Evolutionary conservation across 2,888 invertebrate genomes (phyloP).

Genomic region (Rhopalosiphum nymphaeae): DNA sequence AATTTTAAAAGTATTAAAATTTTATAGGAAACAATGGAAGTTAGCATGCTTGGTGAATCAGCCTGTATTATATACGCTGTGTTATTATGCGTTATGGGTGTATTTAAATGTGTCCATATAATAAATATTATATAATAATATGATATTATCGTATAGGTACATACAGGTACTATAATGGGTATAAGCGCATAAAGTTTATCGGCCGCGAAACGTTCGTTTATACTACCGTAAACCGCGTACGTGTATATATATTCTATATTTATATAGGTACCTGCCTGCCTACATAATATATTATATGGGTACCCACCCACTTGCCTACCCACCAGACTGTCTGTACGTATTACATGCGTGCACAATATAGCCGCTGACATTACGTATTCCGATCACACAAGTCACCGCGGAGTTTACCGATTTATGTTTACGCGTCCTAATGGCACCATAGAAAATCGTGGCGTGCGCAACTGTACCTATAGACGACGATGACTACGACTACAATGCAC

Average conservation of each 20-base stretch:
- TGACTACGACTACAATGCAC: constrained; percentile 12
- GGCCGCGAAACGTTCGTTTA: neutral
- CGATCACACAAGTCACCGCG: constrained; percentile 33
- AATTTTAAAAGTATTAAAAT: neutral
- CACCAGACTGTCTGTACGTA: neutral
- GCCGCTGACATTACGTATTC: constrained; percentile 43
- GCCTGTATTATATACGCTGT: neutral
- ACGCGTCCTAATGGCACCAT: constrained; percentile 49
- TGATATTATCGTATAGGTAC: neutral
- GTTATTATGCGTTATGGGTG: neutral
- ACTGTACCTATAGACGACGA: neutral
- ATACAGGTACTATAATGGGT: neutral
- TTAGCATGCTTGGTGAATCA: neutral
- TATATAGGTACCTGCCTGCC: neutral
- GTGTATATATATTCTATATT: neutral
- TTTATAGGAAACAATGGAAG: neutral
- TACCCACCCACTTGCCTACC: neutral
- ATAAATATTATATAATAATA: neutral
- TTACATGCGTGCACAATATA: neutral
- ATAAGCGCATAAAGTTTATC: neutral
- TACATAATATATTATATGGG: neutral
- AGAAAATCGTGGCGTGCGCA: constrained; percentile 23
- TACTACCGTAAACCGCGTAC: neutral
- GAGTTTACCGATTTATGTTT: constrained; percentile 55
- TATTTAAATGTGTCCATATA: neutral